Base-by-base conservation (phyloP, 2,888 invertebrate species). In the Scrobipalpa costella region DNA sequence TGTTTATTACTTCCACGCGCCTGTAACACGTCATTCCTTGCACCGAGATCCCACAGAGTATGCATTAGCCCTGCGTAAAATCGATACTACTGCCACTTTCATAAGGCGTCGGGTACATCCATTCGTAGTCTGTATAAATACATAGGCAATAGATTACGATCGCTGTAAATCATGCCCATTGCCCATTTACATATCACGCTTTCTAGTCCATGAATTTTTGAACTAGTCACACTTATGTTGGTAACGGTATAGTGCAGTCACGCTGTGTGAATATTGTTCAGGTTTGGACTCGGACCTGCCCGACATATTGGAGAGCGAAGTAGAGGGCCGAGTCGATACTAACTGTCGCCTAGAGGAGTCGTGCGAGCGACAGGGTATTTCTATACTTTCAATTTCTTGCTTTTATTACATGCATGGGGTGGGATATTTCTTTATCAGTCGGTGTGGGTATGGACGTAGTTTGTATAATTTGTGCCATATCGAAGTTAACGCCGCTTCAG, bases 301-400 rank as follows among this genome's bases (percentile, higher is more conserved):
- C 69, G 89, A 89, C 80, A 86, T 88, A 79, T 73, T 84, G 88
- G 90, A 90, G 83, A 81, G 84, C 78, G 91, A 92, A 87, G 27
- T 27, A 83, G 83, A 91, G 88, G 79, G 86, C 85, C 79, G 85
- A 84, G 84, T 84, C 84, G 79, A 89, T 89, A 76, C 90, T 92
- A 83, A 91, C 89, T 86, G 92, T 91, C 85, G 90, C 90, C 80
- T 92, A 85, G 89, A 94, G 83, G 83, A 93, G 84, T 86, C 92
- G 78, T 83, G 93, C 93, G 73, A 89, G 82, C 75, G 83, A 86
- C 79, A 92, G 92, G 86, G 90, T 90, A 90, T 81, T 66, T 71
- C 72, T 70, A 74, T 69, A 77, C 77, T 73, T 74, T 78, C 73
- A 74, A 72, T 77, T 71, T 71, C 68, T 66, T 72, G 77, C 73